These are phyloP conservation scores for Drosophila barbarae DNA, from an alignment of 2,888 invertebrate species.

Conservation along the genomic window DNA sequence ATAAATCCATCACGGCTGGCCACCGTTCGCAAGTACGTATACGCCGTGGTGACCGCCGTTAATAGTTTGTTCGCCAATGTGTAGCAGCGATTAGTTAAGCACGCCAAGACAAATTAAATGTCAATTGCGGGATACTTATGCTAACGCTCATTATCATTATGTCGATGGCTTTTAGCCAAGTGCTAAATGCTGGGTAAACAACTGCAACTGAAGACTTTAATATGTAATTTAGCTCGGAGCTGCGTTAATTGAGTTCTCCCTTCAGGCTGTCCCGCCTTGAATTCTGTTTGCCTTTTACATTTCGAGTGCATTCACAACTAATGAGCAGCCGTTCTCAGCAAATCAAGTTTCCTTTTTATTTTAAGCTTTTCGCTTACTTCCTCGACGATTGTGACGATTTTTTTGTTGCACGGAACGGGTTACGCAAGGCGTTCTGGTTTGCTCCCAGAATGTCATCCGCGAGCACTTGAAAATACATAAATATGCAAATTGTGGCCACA, in stretches of 20 bases:
- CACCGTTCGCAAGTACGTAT: slow-evolving; percentile 25
- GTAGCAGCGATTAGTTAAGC: slow-evolving; percentile 37
- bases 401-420: slow-evolving; percentile 21
- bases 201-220: slow-evolving; percentile 18
- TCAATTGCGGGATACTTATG: slow-evolving; percentile 47
- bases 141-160: slow-evolving; percentile 16
- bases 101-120: slow-evolving; percentile 67
- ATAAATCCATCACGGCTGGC: slow-evolving; percentile 53
- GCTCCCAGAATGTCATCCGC: neutral
- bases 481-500: neutral
- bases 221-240: slow-evolving; percentile 27
- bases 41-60: slow-evolving; percentile 21
- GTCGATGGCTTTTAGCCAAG: slow-evolving; percentile 12
- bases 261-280: slow-evolving; percentile 54
- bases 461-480: slow-evolving; percentile 8
- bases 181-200: slow-evolving; percentile 29
- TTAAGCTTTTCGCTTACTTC: slow-evolving; percentile 30
- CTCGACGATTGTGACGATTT: slow-evolving; percentile 9
- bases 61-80: slow-evolving; percentile 18
- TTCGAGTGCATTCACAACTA: slow-evolving; percentile 46
- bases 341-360: slow-evolving; percentile 36
- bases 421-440: slow-evolving; percentile 7
- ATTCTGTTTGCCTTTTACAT: slow-evolving; percentile 50
- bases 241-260: slow-evolving; percentile 43
- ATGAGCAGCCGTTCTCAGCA: slow-evolving; percentile 12